phyloP scores from a whole-genome alignment of 2,797 vertebrate genomes.

The Limnodromus scolopaceus region DNA sequence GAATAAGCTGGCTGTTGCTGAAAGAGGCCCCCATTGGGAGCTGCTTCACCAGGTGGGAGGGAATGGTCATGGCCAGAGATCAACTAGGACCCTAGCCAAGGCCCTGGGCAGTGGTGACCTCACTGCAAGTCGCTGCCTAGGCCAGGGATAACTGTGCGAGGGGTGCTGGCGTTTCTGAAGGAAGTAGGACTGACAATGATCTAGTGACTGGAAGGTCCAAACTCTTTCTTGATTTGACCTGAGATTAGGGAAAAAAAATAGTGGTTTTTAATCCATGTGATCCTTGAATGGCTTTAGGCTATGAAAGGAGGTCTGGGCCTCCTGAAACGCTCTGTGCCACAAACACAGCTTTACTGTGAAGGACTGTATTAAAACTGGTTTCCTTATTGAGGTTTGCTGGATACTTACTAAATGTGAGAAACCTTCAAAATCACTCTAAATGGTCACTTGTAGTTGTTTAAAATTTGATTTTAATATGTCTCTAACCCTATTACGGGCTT shows the following conservation, averaged over 20 bases:
- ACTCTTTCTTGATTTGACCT: neutral
- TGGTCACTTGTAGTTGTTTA: neutral
- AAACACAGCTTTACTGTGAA: neutral
- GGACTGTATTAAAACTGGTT: neutral
- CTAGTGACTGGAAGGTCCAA: neutral
- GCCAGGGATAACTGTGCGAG: neutral
- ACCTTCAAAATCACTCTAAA: neutral
- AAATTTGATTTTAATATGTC: neutral
- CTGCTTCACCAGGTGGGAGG: neutral
- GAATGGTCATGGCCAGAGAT: neutral
- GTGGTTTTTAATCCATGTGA: neutral
- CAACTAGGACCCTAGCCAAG: neutral
- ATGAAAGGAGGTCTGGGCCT: neutral
- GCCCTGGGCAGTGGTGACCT: neutral
- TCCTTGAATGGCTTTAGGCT: neutral
- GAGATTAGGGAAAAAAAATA: neutral
- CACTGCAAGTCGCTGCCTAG: neutral
- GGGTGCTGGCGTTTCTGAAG: neutral
- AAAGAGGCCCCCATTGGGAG: neutral
- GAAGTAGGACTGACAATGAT: neutral
- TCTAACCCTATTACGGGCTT: neutral
- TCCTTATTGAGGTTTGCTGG: neutral
- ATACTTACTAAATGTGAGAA: neutral
- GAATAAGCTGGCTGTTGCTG: neutral
- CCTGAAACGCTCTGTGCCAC: neutral